phyloP scores from a whole-genome alignment of 2,113 vertebrate species.

The Rutilus rutilus region DNA sequence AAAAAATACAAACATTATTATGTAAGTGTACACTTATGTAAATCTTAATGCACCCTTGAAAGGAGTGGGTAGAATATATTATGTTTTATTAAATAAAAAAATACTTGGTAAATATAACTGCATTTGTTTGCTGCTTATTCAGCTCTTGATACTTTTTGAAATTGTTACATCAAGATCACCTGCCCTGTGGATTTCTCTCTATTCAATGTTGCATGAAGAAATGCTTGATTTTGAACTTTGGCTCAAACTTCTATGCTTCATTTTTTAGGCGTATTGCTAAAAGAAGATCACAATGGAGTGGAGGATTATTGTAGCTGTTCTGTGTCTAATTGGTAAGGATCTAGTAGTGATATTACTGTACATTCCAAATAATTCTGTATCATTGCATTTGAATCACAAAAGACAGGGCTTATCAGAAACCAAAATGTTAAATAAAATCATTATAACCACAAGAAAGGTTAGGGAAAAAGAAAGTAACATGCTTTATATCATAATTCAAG shows the following conservation, averaged over 20 bases:
- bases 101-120: background rate
- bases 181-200: background rate
- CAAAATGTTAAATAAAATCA: background rate
- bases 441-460: background rate
- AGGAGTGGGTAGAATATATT: no score
- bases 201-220: background rate
- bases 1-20: no score
- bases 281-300: conserved; percentile 23
- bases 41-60: background rate
- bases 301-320: background rate
- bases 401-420: no score
- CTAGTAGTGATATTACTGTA: background rate
- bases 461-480: background rate
- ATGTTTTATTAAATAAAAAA: background rate
- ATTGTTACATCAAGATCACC: background rate
- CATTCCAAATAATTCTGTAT: background rate
- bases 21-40: background rate
- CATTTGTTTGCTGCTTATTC: background rate
- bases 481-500: no score
- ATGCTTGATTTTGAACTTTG: background rate
- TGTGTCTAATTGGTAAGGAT: conserved; percentile 21
- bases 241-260: background rate
- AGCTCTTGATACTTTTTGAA: background rate
- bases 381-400: background rate
- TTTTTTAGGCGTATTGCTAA: background rate